Percentiles rank a stretch among this genome's conserved stretches.
These are phyloP conservation scores for Damaliscus lunatus DNA, from an alignment of 2,113 vertebrate genomes.

Conservation along the genomic window DNA sequence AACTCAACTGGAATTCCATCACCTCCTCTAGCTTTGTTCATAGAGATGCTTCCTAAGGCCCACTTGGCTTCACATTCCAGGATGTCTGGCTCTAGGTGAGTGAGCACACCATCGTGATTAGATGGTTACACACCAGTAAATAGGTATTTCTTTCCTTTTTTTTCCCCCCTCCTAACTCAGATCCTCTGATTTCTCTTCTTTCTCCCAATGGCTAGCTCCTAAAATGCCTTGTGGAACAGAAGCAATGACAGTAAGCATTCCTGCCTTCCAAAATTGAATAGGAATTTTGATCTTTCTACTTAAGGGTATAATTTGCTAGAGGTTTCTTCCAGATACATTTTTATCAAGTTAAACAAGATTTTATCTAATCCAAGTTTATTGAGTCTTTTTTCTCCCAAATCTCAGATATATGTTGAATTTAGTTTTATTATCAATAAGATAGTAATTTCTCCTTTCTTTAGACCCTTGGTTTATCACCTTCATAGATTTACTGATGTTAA, in stretches of 20 bases:
- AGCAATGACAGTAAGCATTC: neutral
- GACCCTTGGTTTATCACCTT: neutral
- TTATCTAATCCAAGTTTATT: neutral
- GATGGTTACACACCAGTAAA: too few relatives aligned
- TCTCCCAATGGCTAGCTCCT: neutral
- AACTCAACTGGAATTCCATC: rapidly evolving
- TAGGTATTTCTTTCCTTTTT: too few relatives aligned
- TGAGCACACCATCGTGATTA: rapidly evolving
- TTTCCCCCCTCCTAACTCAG: neutral
- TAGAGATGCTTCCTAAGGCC: too few relatives aligned
- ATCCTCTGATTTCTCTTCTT: neutral
- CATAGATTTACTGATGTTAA: neutral
- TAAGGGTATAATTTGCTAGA: neutral
- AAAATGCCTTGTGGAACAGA: neutral
- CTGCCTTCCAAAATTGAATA: neutral
- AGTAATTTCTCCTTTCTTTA: neutral
- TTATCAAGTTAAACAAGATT: neutral
- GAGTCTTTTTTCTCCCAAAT: neutral
- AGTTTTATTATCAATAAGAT: neutral
- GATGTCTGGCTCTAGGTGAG: too few relatives aligned
- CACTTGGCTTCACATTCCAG: too few relatives aligned
- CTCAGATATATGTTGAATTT: neutral
- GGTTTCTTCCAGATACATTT: neutral
- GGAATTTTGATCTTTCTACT: neutral
- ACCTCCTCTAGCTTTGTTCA: too few relatives aligned